Conservation (phyloP, 2,888 invertebrate genomes). For the Dolichomitus sp. region DNA sequence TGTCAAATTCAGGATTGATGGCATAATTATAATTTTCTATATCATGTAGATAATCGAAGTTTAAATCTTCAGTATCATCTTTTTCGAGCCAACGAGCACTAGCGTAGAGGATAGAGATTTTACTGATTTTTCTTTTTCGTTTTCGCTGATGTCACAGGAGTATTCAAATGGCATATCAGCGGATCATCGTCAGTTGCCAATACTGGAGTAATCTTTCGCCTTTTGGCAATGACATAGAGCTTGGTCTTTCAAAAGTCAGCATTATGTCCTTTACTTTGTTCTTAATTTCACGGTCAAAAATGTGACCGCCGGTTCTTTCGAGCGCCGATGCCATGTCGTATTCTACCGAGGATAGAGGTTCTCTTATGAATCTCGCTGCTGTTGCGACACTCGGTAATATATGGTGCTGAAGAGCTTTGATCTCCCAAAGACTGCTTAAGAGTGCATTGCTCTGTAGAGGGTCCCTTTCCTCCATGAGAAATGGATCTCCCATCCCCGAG, state of each 20-base stretch:
- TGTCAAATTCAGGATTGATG: too few species aligned
- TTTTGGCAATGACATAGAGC: conserved; percentile 88
- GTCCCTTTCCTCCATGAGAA: conserved; percentile 93
- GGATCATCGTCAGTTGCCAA: conserved; percentile 88
- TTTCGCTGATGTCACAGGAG: conserved; percentile 38
- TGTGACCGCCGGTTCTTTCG: conserved; percentile 90
- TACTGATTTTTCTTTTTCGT: conserved; percentile 34
- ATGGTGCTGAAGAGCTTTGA: conserved; percentile 92
- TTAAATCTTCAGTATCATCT: background rate
- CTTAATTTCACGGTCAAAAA: conserved; percentile 93
- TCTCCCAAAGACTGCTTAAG: conserved; percentile 97
- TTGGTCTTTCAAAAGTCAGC: conserved; percentile 92
- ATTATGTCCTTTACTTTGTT: conserved; percentile 92
- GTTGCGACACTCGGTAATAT: conserved; percentile 91
- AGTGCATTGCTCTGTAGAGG: conserved; percentile 93
- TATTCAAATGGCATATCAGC: conserved; percentile 68
- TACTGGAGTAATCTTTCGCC: conserved; percentile 90
- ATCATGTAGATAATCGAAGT: too few species aligned
- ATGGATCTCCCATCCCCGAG: conserved; percentile 91
- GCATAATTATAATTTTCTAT: too few species aligned
- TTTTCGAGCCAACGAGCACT: conserved; percentile 41
- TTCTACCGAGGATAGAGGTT: conserved; percentile 90
- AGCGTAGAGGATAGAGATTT: conserved; percentile 5
- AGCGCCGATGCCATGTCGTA: conserved; percentile 90
- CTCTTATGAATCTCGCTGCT: conserved; percentile 91